phyloP scores from a whole-genome alignment of 2,888 invertebrate genomes.

The Lordiphosa fenestrarum region DNA sequence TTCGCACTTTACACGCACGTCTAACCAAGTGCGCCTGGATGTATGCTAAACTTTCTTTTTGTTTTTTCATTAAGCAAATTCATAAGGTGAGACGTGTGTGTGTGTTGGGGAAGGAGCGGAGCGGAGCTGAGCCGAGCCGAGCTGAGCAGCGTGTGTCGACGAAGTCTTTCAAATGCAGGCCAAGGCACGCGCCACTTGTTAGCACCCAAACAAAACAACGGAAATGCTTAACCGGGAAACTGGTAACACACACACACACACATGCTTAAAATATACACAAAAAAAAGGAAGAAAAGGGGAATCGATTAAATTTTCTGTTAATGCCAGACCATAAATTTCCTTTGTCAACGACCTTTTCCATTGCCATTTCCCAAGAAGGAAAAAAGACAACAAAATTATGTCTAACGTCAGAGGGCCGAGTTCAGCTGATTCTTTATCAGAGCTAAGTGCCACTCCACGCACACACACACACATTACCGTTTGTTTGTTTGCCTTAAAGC shows the following conservation, averaged over 20 bases:
- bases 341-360: conserved; percentile 55
- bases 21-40: conserved; percentile 12
- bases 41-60: conserved; percentile 23
- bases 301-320: conserved; percentile 69
- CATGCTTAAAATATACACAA: conserved; percentile 11
- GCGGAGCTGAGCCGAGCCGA: conserved; percentile 16
- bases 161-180: conserved; percentile 33
- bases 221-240: conserved; percentile 18
- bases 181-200: conserved; percentile 45
- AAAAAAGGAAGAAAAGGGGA: conserved; percentile 21
- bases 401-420: conserved; percentile 52
- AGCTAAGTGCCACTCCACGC: conserved; percentile 46
- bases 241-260: conserved; percentile 33
- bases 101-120: conserved; percentile 33
- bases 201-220: conserved; percentile 17
- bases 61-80: conserved; percentile 43
- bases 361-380: conserved; percentile 11
- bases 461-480: background rate
- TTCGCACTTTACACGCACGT: conserved; percentile 47
- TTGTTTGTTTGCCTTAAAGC: conserved; percentile 11
- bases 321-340: conserved; percentile 66
- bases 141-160: conserved; percentile 21
- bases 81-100: conserved; percentile 45
- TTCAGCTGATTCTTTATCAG: conserved; percentile 54
- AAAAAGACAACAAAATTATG: conserved; percentile 50